Percentiles rank a stretch among this genome's conserved stretches.
Evolutionary conservation across 2,888 invertebrate genomes (phyloP).

Genomic region (Xestia ashworthii): DNA sequence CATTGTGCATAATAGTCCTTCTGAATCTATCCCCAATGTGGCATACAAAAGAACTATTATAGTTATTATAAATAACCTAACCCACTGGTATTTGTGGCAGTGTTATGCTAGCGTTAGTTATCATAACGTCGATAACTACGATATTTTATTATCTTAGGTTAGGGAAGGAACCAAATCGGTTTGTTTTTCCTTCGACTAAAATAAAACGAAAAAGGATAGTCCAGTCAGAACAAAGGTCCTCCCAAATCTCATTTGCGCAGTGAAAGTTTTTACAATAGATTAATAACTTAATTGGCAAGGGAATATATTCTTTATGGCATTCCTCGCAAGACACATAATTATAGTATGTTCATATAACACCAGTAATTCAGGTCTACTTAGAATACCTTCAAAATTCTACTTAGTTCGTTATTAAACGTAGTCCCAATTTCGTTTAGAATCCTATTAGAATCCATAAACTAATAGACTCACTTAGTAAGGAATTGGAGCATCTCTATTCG

Average conservation of each 20-base stretch:
- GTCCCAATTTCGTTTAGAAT: conserved; percentile 10
- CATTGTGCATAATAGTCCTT: neutral
- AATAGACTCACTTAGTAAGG: conserved; percentile 17
- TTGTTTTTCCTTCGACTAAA: neutral
- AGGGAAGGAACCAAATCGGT: neutral
- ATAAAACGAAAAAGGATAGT: neutral
- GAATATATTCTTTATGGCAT: neutral
- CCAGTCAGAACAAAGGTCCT: neutral
- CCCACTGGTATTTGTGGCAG: conserved; percentile 28
- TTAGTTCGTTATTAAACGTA: conserved; percentile 11
- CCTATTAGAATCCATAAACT: conserved; percentile 24
- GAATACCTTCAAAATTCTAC: conserved; percentile 4
- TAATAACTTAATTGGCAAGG: neutral
- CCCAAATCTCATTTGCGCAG: neutral
- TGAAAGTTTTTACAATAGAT: neutral
- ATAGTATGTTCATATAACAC: conserved; percentile 2
- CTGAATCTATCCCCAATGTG: neutral
- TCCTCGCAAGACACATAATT: no score
- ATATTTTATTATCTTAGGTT: conserved; percentile 18
- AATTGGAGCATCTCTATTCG: conserved; percentile 33
- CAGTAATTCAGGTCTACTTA: conserved; percentile 10
- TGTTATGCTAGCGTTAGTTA: conserved; percentile 22
- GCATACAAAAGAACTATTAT: neutral
- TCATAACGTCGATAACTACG: conserved; percentile 8
- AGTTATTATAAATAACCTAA: conserved; percentile 2